phyloP scores from a whole-genome alignment of 2,113 vertebrate genomes.

The Petromus typicus region DNA sequence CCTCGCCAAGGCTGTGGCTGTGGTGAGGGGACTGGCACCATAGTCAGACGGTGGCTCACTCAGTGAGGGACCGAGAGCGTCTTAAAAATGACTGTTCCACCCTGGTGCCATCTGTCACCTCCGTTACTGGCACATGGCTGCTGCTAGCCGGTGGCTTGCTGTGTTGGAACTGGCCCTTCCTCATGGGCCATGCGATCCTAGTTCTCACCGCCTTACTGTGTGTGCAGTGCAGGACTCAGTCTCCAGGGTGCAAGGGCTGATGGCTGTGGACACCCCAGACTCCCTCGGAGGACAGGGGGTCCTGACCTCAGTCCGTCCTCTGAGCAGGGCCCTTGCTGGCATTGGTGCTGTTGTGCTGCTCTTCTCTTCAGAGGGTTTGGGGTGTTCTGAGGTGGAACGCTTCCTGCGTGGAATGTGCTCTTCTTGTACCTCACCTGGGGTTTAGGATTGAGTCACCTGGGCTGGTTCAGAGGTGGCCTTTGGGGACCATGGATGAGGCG shows the following conservation, averaged over 20 bases:
- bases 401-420: not conserved
- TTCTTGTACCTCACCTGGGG: rapidly evolving
- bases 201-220: too few species aligned
- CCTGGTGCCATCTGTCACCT: not conserved
- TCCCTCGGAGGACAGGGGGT: not conserved
- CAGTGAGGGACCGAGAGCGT: rapidly evolving
- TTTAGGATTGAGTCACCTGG: not conserved
- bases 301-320: not conserved
- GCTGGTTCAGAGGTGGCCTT: not conserved
- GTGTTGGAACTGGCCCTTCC: not conserved
- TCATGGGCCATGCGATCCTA: not conserved
- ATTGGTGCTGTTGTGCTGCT: not conserved
- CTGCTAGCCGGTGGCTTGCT: not conserved
- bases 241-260: not conserved
- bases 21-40: rapidly evolving
- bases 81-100: not conserved
- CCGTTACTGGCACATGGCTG: not conserved
- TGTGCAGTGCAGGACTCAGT: not conserved
- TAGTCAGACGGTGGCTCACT: rapidly evolving
- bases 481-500: not conserved
- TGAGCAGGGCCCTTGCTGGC: not conserved
- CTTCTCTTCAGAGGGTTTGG: not conserved
- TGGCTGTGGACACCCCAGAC: too few species aligned
- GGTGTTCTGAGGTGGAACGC: not conserved
- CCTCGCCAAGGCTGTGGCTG: not conserved